Base-by-base conservation (phyloP, 2,888 invertebrate species). In the Temnothorax rugatulus region DNA sequence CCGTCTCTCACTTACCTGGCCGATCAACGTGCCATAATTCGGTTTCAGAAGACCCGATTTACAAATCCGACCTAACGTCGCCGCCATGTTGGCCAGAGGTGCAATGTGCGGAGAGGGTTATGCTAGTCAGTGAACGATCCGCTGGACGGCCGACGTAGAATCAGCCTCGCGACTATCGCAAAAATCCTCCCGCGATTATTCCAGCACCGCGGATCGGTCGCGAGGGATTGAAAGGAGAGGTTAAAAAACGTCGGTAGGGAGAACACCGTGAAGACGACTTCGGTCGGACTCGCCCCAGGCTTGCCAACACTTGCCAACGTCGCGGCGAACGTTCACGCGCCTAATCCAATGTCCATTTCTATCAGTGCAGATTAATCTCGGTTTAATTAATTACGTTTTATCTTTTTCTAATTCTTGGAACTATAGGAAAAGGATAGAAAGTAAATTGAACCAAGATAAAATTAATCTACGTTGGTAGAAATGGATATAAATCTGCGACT, bases 41-140 rank as follows among this genome's bases (percentile, higher is more conserved):
- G 97, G 96, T 96, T 97, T 98, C 94, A 98, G 96, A 95, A 98
- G 96, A 95, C 97, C 97, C 95, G 97, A 97, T 96, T 97, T 97
- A 96, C 97, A 97, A 96, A 98, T 97, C 96, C 98, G 97, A 96
- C 97, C 97, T 95, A 98, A 97, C 95, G 97, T 96, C 95, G 97
- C 97, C 96, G 98, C 98, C 98, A 98, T 98, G 96, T 97, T 97
- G 96, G 96, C 91, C 93, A 93, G 93, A 94, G 93, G 91, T 94
- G 91, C 91, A 91, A 91, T 92, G 91, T 92, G 92, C 90, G 91
- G 89, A 91, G 87, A 87, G 41, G 41, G 87, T 77, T n/a, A 38
- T 85, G 77, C 82, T 90, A 88, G 91, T 93, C 93, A 92, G 47
- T 75, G 54, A 54, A 85, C 41, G 47, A 18, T 47, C 44, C 25